Evolutionary conservation across 2,888 invertebrate species (phyloP).

Genomic region (Platypus cylindrus): DNA sequence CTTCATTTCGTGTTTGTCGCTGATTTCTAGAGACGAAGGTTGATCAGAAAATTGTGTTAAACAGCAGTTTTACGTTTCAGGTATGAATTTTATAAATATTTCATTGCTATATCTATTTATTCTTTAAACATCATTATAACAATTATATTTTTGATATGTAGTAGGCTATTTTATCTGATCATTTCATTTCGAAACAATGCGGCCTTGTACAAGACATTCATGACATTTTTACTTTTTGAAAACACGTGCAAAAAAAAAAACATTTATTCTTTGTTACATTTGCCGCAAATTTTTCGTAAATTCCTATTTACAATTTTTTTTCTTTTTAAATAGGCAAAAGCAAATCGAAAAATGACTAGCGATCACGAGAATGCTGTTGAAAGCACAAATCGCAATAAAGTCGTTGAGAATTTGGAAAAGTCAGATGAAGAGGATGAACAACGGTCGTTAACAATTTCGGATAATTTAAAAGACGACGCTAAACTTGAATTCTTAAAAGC

Average conservation of each 20-base stretch:
- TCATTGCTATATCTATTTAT: no score
- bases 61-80: no score
- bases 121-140: no score
- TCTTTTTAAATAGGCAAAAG: constrained; percentile 4
- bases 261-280: constrained; percentile 10
- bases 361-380: constrained; percentile 50
- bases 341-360: constrained; percentile 41
- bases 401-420: constrained; percentile 54
- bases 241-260: constrained; percentile 11
- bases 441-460: constrained; percentile 26
- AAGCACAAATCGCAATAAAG: constrained; percentile 53
- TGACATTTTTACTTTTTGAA: constrained; percentile 12
- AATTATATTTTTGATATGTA: no score
- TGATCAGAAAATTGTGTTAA: no score
- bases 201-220: no score
- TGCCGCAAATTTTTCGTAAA: constrained; percentile 2
- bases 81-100: no score
- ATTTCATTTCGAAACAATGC: no score
- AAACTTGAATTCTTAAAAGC: constrained; percentile 48
- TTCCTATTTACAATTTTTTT: constrained; percentile 1
- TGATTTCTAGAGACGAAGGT: no score
- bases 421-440: constrained; percentile 35
- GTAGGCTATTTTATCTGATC: no score
- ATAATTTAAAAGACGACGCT: constrained; percentile 45
- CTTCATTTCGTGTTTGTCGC: no score